Conservation (phyloP, 1,140 invertebrate genomes). For the Atta colombica region DNA sequence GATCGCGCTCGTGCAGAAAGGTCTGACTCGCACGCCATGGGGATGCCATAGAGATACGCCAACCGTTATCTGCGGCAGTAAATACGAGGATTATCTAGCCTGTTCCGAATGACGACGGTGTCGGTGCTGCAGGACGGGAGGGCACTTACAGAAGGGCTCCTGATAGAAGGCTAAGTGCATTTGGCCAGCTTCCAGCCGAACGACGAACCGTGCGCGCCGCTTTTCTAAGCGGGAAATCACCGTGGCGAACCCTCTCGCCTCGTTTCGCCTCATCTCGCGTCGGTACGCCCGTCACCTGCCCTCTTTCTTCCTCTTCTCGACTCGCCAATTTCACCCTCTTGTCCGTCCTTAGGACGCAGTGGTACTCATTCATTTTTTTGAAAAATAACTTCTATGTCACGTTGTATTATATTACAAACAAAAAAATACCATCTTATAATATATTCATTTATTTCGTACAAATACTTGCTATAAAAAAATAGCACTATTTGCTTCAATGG, state of each 20-base stretch:
- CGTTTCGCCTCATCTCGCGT: conserved; percentile 59
- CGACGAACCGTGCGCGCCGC: conserved; percentile 71
- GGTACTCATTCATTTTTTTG: conserved; percentile 16
- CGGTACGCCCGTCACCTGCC: conserved; percentile 55
- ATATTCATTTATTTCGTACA: background rate
- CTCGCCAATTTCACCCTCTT: conserved; percentile 49
- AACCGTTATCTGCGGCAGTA: conserved; percentile 75
- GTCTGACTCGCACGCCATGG: background rate
- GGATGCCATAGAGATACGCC: conserved; percentile 67
- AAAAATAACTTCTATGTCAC: background rate
- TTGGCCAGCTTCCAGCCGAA: conserved; percentile 83
- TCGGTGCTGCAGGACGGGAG: conserved; percentile 34
- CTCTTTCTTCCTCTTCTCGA: conserved; percentile 54
- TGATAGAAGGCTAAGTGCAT: conserved; percentile 85
- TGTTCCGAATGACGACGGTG: conserved; percentile 35
- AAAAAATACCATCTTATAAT: background rate
- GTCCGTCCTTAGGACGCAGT: conserved; percentile 36
- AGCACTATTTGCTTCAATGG: no score
- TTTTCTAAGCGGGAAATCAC: conserved; percentile 81
- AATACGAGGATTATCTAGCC: conserved; percentile 79
- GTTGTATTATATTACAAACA: background rate
- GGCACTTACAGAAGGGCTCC: conserved; percentile 46
- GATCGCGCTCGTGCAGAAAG: conserved; percentile 49
- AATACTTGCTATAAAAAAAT: background rate
- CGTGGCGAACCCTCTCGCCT: conserved; percentile 68